Percentiles rank a stretch among this genome's conserved stretches.
Conservation (phyloP, 35 echinoderm and acorn worm genomes). For the Anneissia japonica region DNA sequence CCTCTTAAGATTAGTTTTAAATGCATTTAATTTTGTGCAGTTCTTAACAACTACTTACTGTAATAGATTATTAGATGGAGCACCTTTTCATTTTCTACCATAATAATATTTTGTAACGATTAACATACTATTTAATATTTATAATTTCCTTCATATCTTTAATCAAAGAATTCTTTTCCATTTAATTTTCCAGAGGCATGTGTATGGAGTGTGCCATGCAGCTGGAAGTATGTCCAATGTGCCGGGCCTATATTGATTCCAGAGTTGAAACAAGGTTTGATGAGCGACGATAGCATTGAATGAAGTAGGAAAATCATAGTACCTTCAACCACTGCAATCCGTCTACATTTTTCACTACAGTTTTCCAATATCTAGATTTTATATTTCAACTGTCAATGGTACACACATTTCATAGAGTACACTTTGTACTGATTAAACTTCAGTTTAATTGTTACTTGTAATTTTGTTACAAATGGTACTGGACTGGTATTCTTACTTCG, state of each 20-base stretch:
- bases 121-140: neutral
- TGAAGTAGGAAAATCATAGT: neutral
- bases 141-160: neutral
- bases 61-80: neutral
- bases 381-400: neutral
- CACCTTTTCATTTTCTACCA: neutral
- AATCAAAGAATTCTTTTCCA: neutral
- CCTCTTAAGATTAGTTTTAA: too few relatives aligned
- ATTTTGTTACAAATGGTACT: too few relatives aligned
- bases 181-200: slow-evolving; percentile 51
- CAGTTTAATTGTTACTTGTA: too few relatives aligned
- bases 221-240: slow-evolving; percentile 81
- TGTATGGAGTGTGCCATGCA: slow-evolving; percentile 85
- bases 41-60: too few relatives aligned
- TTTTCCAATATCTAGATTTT: neutral
- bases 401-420: neutral
- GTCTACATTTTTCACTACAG: neutral
- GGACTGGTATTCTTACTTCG: too few relatives aligned
- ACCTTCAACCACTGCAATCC: neutral
- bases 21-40: too few relatives aligned
- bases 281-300: neutral
- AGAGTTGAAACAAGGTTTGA: slow-evolving; percentile 4
- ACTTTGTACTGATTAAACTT: neutral
- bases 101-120: neutral
- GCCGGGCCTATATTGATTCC: slow-evolving; percentile 30